Percentiles rank a stretch among this genome's conserved stretches.
These are phyloP conservation scores for Menidia beryllina DNA, from an alignment of 2,113 vertebrate genomes.

Conservation along the genomic window DNA sequence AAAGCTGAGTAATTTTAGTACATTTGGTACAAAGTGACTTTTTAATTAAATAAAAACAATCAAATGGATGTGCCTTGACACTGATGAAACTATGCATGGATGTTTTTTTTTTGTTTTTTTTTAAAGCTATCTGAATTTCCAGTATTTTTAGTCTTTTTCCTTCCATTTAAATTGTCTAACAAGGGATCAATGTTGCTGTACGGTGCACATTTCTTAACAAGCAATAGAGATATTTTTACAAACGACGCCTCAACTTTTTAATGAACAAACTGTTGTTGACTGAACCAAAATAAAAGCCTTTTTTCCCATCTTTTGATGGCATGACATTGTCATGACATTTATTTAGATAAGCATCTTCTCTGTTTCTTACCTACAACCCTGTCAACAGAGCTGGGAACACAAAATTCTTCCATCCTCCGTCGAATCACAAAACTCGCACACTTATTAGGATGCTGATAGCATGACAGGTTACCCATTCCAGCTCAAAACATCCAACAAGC, in stretches of 20 bases:
- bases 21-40: constrained; percentile 4
- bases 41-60: constrained; percentile 38
- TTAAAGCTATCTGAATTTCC: constrained; percentile 32
- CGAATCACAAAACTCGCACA: constrained; percentile 2
- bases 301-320: constrained; percentile 9
- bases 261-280: constrained; percentile 60
- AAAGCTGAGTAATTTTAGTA: constrained; percentile 27
- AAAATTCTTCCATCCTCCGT: constrained; percentile 11
- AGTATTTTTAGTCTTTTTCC: constrained; percentile 49
- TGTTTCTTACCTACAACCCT: constrained; percentile 14
- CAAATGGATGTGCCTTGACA: constrained; percentile 17
- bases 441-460: constrained; percentile 22
- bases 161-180: constrained; percentile 37
- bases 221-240: constrained; percentile 51
- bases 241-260: constrained; percentile 56
- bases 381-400: constrained; percentile 23
- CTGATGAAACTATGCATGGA: constrained; percentile 48
- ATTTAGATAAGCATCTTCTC: constrained; percentile 30
- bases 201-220: constrained; percentile 32
- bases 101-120: constrained; percentile 29
- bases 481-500: constrained; percentile 31
- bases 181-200: constrained; percentile 61
- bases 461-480: constrained; percentile 34
- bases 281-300: constrained; percentile 68
- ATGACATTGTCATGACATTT: constrained; percentile 16